A percentile compares a stretch with the other conserved stretches of the same genome.
These are phyloP conservation scores for cattle (Bos taurus) DNA, from an alignment of 2,113 vertebrate species.

Conservation along the genomic window DNA sequence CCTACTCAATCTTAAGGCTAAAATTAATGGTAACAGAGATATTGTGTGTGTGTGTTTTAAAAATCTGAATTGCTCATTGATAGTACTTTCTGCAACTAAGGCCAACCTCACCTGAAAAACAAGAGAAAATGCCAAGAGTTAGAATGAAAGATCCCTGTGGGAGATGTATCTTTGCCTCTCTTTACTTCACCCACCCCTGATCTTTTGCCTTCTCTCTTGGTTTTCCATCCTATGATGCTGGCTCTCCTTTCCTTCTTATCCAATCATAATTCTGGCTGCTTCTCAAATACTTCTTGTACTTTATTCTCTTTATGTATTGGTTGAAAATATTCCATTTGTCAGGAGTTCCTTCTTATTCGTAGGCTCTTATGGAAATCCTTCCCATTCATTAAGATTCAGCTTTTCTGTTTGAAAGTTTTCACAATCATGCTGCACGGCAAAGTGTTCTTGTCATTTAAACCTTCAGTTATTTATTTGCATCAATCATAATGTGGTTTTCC, in stretches of 20 bases:
- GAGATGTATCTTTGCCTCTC: accelerated
- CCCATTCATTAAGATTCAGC: background rate
- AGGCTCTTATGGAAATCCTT: background rate
- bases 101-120: background rate
- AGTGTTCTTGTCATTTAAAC: background rate
- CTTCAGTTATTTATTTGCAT: background rate
- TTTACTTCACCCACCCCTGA: background rate
- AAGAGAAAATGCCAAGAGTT: background rate
- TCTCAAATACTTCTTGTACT: background rate
- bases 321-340: background rate
- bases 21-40: background rate
- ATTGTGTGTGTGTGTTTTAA: background rate
- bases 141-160: background rate
- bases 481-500: background rate
- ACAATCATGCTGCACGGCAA: background rate
- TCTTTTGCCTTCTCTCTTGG: background rate
- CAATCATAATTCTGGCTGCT: background rate
- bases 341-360: background rate
- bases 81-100: background rate
- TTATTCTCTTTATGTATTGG: background rate
- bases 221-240: background rate
- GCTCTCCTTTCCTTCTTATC: background rate
- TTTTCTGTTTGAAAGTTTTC: background rate
- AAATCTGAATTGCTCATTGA: background rate
- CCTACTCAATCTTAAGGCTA: background rate